Base-by-base conservation (phyloP, 2,113 vertebrate genomes). In the Spea multiplicata region DNA sequence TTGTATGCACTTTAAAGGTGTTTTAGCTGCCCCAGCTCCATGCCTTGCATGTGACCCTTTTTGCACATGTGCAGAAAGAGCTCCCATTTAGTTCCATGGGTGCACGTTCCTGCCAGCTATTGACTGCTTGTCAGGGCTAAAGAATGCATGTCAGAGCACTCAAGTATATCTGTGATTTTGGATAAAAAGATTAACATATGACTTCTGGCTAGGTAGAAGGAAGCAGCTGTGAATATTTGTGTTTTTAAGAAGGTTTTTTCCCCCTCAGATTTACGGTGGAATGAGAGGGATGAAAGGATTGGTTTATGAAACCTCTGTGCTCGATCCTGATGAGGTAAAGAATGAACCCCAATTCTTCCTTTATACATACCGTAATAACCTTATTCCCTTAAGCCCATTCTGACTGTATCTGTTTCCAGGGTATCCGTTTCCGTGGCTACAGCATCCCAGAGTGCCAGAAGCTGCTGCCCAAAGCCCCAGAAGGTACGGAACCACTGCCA, bases 211-310 rank as follows among this genome's bases (percentile, higher is more conserved):
- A 30, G 30, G 30, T 30, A 30, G 2, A 30, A 30, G n/a, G 30
- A 30, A 30, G 30, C 30, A 30, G 30, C 30, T 30, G 30, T 30
- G 30, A 30, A 30, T 30, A 30, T 30, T 30, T 30, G 30, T 30
- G 30, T 30, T 30, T n/a, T 30, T 30, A 30, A 30, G 30, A 30
- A 30, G 30, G 30, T 30, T 5, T 74, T 82, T 73, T 44, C 61
- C 64, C 14, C 50, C 49, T 3, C 85, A 99, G 97, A 87, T 98
- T 82, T 99, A 99, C 7, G 97, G 97, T 0, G 97, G 97, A 9
- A 98, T 99, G 97, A 92, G 97, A 81, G 96, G 97, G 30, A 98
- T 99, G 96, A 99, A 98, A 83, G 96, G 97, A 70, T 86, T 99
- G 82, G 94, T 98, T 16, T 98, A 98, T 0, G 97, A 98, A 90